Conservation (phyloP, 1,140 invertebrate species). For the Drosophila littoralis region DNA sequence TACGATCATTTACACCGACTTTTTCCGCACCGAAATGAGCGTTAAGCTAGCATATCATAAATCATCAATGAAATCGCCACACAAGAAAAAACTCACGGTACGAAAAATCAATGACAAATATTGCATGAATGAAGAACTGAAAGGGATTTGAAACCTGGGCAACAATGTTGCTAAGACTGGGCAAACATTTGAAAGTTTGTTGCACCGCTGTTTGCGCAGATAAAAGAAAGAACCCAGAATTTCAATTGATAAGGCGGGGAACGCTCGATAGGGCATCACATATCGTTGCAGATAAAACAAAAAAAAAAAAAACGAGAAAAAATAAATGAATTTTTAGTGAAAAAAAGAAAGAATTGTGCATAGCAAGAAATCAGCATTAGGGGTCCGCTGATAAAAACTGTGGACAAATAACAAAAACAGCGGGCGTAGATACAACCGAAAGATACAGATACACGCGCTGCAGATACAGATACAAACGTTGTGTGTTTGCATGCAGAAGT, state of each 20-base stretch:
- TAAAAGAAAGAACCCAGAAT: slow-evolving; percentile 46
- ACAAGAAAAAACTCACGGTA: slow-evolving; percentile 34
- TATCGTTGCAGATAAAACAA: slow-evolving; percentile 56
- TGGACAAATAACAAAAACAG: slow-evolving; percentile 44
- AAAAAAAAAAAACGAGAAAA: slow-evolving; percentile 11
- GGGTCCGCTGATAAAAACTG: slow-evolving; percentile 62
- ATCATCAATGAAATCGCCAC: slow-evolving; percentile 62
- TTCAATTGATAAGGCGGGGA: slow-evolving; percentile 61
- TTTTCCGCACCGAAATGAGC: slow-evolving; percentile 30
- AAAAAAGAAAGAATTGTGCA: slow-evolving; percentile 12
- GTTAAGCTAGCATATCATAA: slow-evolving; percentile 50
- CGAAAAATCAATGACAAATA: slow-evolving; percentile 42
- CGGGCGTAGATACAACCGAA: slow-evolving; percentile 43
- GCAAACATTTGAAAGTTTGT: slow-evolving; percentile 76
- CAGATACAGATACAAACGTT: slow-evolving; percentile 46
- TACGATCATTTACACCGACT: slow-evolving; percentile 57
- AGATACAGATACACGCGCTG: slow-evolving; percentile 30
- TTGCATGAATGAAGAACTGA: slow-evolving; percentile 54
- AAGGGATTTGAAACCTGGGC: slow-evolving; percentile 3
- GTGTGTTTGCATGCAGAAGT: slow-evolving; percentile 49
- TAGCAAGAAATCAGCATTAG: slow-evolving; percentile 52
- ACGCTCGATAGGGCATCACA: slow-evolving; percentile 67
- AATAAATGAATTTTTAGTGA: slow-evolving; percentile 18
- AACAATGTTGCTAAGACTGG: slow-evolving; percentile 77
- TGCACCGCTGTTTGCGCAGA: slow-evolving; percentile 63